Percentiles rank a stretch among this genome's conserved stretches.
Conservation (phyloP, 2,888 invertebrate genomes). For the Folsomia manolachei region DNA sequence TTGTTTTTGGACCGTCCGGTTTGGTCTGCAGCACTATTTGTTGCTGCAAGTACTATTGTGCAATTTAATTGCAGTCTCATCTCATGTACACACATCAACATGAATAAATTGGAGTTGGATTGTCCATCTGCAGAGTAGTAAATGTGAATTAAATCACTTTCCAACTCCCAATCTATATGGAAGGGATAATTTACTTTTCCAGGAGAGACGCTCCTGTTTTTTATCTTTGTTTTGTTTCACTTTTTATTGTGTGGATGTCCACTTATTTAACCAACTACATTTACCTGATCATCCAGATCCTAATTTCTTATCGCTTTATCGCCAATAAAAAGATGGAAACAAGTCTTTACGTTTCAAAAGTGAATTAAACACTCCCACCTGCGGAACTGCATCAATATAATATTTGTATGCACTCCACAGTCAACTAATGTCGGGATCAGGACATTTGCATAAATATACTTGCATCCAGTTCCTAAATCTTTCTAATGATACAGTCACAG, state of each 20-base stretch:
- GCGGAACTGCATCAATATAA: background rate
- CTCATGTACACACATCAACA: background rate
- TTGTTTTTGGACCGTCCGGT: background rate
- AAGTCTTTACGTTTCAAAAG: background rate
- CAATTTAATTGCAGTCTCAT: background rate
- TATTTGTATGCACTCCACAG: background rate
- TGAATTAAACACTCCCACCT: background rate
- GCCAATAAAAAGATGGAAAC: conserved; percentile 1
- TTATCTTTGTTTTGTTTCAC: no score
- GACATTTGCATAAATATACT: background rate
- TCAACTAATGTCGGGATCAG: no score
- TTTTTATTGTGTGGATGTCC: background rate
- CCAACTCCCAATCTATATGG: background rate
- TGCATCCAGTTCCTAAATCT: background rate
- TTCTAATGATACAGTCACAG: background rate
- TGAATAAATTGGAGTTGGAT: background rate
- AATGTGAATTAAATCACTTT: background rate
- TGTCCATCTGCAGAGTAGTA: background rate
- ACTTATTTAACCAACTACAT: background rate
- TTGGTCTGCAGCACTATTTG: background rate
- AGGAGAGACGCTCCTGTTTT: background rate
- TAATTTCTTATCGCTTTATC: background rate
- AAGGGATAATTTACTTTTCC: no score
- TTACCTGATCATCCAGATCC: background rate
- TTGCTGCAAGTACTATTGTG: background rate